These are phyloP conservation scores for Leucosticte australis DNA, from an alignment of 2,113 vertebrate genomes.

Conservation along the genomic window DNA sequence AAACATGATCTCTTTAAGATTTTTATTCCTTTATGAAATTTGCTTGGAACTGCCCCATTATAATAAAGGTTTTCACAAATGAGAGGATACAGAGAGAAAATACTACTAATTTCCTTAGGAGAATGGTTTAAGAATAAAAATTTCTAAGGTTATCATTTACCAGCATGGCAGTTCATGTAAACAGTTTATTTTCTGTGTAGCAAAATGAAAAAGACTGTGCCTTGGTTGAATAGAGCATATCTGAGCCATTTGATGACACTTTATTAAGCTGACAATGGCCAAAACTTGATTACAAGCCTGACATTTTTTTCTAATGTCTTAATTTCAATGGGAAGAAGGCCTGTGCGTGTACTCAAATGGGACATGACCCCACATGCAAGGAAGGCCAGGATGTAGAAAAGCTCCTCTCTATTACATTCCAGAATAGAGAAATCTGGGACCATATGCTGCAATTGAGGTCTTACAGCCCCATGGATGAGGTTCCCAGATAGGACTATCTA, in stretches of 20 bases:
- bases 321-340: neutral
- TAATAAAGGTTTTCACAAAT: neutral
- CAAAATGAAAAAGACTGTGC: neutral
- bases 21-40: neutral
- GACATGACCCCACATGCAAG: neutral
- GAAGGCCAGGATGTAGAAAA: neutral
- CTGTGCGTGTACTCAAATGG: neutral
- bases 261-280: neutral
- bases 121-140: neutral
- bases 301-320: neutral
- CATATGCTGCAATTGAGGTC: neutral
- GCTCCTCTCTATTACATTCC: neutral
- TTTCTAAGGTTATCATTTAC: neutral
- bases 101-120: neutral
- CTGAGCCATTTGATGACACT: neutral
- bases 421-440: neutral
- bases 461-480: rapidly evolving
- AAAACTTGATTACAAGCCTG: neutral
- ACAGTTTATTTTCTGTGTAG: neutral
- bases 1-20: neutral
- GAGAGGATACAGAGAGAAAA: neutral
- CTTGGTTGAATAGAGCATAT: neutral
- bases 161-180: neutral
- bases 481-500: neutral
- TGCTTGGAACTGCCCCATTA: neutral